A percentile compares a stretch with the other conserved stretches of the same genome.
These are phyloP conservation scores for Adrianichthys oophorus DNA, from an alignment of 2,797 vertebrate genomes.

Conservation along the genomic window DNA sequence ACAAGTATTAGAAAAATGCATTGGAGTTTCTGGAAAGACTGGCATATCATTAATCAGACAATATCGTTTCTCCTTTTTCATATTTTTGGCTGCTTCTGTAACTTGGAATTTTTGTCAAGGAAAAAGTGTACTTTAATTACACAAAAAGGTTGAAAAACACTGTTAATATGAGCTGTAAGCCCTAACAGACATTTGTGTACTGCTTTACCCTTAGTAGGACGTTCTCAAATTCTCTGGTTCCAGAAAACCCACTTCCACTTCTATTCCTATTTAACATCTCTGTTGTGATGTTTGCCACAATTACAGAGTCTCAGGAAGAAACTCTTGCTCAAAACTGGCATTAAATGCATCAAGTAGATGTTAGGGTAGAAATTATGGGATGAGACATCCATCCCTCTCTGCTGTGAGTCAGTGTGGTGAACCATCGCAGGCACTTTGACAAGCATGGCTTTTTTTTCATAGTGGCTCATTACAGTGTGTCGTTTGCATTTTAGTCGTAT, in stretches of 20 bases:
- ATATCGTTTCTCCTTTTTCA: too few species aligned
- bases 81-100: too few species aligned
- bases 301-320: constrained; percentile 48
- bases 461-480: constrained; percentile 17
- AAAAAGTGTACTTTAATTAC: too few species aligned
- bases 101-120: too few species aligned
- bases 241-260: constrained; percentile 40
- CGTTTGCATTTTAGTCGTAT: constrained; percentile 40
- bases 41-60: too few species aligned
- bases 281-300: constrained; percentile 46
- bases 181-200: constrained; percentile 13
- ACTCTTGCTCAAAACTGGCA: constrained; percentile 24
- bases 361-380: constrained; percentile 27
- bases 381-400: constrained; percentile 24
- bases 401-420: constrained; percentile 20
- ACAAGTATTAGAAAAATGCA: too few species aligned
- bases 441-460: constrained; percentile 29
- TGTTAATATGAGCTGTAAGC: too few species aligned
- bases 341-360: constrained; percentile 27
- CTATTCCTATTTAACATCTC: constrained; percentile 33
- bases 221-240: constrained; percentile 25
- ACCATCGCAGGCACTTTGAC: constrained; percentile 23
- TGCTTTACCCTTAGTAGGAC: constrained; percentile 38
- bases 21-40: too few species aligned
- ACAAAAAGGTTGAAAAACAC: too few species aligned